These are phyloP conservation scores for Prionace glauca DNA, from an alignment of 2,797 vertebrate genomes.

Conservation along the genomic window DNA sequence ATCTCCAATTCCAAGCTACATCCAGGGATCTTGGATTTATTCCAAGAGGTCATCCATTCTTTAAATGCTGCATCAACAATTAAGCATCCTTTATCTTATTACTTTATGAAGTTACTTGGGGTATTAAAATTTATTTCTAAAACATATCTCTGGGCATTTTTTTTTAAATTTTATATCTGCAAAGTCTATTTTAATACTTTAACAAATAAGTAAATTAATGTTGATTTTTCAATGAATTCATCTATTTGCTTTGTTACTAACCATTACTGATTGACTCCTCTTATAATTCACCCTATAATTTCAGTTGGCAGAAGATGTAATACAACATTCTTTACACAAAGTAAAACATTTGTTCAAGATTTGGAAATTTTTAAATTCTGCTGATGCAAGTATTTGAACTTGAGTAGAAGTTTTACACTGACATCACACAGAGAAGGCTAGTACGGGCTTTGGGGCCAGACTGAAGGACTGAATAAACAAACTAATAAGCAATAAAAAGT, in stretches of 20 bases:
- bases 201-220: not conserved
- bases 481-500: not conserved
- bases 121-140: not conserved
- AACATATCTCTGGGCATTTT: not conserved
- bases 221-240: not conserved
- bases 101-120: not conserved
- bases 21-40: not conserved
- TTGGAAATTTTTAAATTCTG: not conserved
- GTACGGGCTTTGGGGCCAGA: slow-evolving; percentile 19
- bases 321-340: not conserved
- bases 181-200: not conserved
- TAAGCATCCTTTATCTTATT: not conserved
- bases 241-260: not conserved
- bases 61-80: not conserved
- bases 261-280: not conserved
- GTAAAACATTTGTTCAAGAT: not conserved
- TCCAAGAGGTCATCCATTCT: not conserved
- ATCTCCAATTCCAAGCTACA: not conserved
- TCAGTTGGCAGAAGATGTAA: slow-evolving; percentile 31
- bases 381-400: not conserved
- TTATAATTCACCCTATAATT: not conserved
- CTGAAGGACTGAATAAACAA: not conserved
- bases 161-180: not conserved
- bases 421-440: not conserved
- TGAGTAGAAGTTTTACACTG: not conserved